A percentile compares a stretch with the other conserved stretches of the same genome.
Conservation (phyloP, 2,888 invertebrate genomes). For the Tenodera sinensis region DNA sequence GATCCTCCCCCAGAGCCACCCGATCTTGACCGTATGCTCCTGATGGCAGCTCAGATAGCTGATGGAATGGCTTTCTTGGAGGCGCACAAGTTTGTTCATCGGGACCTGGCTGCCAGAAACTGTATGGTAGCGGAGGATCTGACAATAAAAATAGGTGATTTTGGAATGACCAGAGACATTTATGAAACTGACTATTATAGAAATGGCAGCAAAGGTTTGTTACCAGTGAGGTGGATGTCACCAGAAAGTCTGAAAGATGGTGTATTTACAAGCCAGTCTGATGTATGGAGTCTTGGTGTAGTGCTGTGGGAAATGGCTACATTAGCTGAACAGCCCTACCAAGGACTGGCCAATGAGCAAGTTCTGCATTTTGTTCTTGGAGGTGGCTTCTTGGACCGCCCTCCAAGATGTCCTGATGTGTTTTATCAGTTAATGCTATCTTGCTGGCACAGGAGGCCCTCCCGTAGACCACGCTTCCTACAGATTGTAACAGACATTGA, state of each 20-base stretch:
- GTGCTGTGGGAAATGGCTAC: conserved; percentile 76
- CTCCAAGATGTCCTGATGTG: conserved; percentile 62
- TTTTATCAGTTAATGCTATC: conserved; percentile 61
- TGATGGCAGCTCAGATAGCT: conserved; percentile 66
- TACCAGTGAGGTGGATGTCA: conserved; percentile 69
- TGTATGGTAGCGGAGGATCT: conserved; percentile 63
- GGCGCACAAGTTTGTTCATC: conserved; percentile 66
- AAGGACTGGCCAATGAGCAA: conserved; percentile 61
- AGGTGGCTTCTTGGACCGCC: conserved; percentile 57
- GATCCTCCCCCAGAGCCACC: conserved; percentile 44
- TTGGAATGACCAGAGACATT: conserved; percentile 65
- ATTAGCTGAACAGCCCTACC: conserved; percentile 72
- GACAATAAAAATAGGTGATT: conserved; percentile 60
- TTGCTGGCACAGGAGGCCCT: conserved; percentile 65
- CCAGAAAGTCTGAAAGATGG: conserved; percentile 67
- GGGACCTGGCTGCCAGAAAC: conserved; percentile 68
- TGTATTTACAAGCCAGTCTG: conserved; percentile 60
- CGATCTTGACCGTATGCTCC: conserved; percentile 39
- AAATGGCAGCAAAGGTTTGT: conserved; percentile 47
- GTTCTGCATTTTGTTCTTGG: conserved; percentile 55
- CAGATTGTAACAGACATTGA: conserved; percentile 57
- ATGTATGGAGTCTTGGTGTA: conserved; percentile 67
- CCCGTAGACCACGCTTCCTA: conserved; percentile 61
- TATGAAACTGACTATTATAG: conserved; percentile 67
- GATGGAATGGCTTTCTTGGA: conserved; percentile 78